phyloP scores from a whole-genome alignment of 1,140 invertebrate genomes.

The Tribolium madens region DNA sequence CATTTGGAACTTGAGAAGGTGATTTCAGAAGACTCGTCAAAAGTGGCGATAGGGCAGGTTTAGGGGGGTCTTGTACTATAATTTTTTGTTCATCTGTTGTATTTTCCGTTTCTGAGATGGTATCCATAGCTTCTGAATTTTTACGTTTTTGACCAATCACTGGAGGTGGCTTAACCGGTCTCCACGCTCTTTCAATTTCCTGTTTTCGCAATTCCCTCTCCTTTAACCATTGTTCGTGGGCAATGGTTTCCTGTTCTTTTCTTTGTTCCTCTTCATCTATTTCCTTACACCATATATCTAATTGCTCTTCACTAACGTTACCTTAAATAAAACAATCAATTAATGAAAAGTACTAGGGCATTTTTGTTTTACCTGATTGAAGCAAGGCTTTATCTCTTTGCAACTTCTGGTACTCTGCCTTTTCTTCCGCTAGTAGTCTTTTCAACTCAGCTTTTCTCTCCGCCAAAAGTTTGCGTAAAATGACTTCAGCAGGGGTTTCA shows the following conservation, averaged over 20 bases:
- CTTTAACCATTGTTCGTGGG: conserved; percentile 75
- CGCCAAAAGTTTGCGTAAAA: conserved; percentile 81
- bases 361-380: conserved; percentile 63
- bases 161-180: conserved; percentile 61
- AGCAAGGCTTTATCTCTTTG: conserved; percentile 74
- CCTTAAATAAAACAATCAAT: conserved; percentile 57
- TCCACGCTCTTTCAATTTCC: conserved; percentile 71
- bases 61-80: conserved; percentile 52
- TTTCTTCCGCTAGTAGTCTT: conserved; percentile 76
- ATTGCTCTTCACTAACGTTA: conserved; percentile 73
- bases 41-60: conserved; percentile 75
- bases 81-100: conserved; percentile 53
- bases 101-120: conserved; percentile 62
- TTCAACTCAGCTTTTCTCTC: conserved; percentile 84
- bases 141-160: conserved; percentile 62
- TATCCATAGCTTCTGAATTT: conserved; percentile 60
- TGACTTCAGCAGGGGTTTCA: conserved; percentile 85
- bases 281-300: conserved; percentile 78
- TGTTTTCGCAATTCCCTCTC: conserved; percentile 77
- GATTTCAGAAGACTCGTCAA: conserved; percentile 85
- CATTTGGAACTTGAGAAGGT: conserved; percentile 69
- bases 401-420: conserved; percentile 78
- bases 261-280: conserved; percentile 80
- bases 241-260: conserved; percentile 74
- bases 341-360: too few relatives aligned